phyloP scores from a whole-genome alignment of 2,113 vertebrate genomes.

The Mionectes macconnelli region DNA sequence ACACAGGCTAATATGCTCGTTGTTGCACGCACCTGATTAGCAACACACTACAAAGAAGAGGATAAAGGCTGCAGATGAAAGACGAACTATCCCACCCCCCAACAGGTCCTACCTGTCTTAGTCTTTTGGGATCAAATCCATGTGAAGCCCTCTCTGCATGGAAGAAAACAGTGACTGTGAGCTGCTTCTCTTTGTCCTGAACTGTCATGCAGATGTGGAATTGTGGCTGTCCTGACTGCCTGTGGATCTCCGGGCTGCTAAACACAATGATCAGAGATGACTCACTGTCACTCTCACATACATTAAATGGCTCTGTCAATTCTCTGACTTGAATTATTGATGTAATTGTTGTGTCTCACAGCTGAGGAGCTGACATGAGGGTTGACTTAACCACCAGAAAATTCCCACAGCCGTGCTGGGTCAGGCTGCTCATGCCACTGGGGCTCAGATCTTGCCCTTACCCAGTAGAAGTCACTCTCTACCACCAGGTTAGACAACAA shows the following conservation, averaged over 20 bases:
- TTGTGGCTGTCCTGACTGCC: background rate
- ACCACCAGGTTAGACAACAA: background rate
- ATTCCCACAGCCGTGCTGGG: background rate
- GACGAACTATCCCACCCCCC: fast-evolving
- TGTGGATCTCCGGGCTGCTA: background rate
- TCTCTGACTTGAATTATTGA: background rate
- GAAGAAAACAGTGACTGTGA: background rate
- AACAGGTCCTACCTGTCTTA: background rate
- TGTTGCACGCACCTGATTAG: fast-evolving
- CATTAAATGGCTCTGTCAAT: background rate
- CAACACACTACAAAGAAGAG: background rate
- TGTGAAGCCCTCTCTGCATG: background rate
- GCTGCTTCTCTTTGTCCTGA: background rate
- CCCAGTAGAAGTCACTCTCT: background rate
- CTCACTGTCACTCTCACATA: conserved; percentile 41
- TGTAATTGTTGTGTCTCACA: background rate
- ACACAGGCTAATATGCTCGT: fast-evolving
- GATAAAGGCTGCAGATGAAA: background rate
- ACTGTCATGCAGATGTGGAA: background rate
- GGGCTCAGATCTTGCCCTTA: background rate
- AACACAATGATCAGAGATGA: conserved; percentile 25
- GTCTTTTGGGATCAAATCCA: background rate
- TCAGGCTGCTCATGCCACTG: background rate
- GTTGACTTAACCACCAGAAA: background rate
- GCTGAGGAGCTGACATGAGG: background rate